Conservation (phyloP, 2,888 invertebrate genomes). For the Parnassius glacialis region DNA sequence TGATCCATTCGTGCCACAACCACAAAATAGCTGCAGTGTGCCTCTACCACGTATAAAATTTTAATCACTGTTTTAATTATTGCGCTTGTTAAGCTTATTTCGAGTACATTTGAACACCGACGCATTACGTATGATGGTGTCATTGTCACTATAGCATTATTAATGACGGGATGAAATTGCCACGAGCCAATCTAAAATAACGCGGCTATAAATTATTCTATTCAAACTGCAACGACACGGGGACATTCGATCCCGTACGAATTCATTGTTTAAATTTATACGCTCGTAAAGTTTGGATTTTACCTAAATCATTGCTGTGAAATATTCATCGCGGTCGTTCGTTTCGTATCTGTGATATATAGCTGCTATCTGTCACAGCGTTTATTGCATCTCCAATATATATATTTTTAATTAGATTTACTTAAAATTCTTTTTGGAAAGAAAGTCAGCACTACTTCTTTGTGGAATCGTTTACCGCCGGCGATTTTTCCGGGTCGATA, state of each 20-base stretch:
- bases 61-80: no score
- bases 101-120: background rate
- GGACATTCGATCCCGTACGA: constrained; percentile 26
- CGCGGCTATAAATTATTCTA: constrained; percentile 36
- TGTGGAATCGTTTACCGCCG: no score
- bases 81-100: background rate
- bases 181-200: constrained; percentile 30
- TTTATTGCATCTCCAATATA: constrained; percentile 8
- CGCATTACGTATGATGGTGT: constrained; percentile 23
- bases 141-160: constrained; percentile 32
- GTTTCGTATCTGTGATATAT: background rate
- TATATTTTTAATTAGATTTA: background rate
- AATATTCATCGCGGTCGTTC: constrained; percentile 9
- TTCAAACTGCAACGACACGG: constrained; percentile 30
- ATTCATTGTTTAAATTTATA: constrained; percentile 26
- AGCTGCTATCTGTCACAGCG: constrained; percentile 4
- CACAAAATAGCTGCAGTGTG: no score
- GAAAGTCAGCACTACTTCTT: no score
- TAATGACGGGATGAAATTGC: constrained; percentile 35
- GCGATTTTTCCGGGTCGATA: no score
- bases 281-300: constrained; percentile 13
- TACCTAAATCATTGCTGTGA: constrained; percentile 20
- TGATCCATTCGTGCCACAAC: no score
- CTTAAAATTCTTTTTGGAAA: no score
- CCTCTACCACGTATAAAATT: no score